Percentiles rank a stretch among this genome's conserved stretches.
Evolutionary conservation across 2,888 invertebrate species (phyloP).

Genomic region (Hemicrepidius hirtus): DNA sequence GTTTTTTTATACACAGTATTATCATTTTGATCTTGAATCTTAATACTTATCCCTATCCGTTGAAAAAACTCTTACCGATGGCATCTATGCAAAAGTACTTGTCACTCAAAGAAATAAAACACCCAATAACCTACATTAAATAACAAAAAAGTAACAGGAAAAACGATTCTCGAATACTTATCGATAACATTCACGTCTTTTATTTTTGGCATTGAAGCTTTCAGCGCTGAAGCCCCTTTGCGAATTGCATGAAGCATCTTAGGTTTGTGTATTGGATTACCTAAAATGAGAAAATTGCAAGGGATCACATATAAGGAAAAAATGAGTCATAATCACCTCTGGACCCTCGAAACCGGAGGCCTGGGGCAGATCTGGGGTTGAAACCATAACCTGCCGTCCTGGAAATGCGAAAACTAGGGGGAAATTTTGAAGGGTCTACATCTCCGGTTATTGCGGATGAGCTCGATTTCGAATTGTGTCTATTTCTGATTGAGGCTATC

Average conservation of each 20-base stretch:
- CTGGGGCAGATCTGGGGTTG: conserved; percentile 76
- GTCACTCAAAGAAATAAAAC: conserved; percentile 87
- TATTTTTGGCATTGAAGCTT: conserved; percentile 95
- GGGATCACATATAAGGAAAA: not conserved
- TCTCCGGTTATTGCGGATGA: conserved; percentile 72
- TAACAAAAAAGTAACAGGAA: conserved; percentile 95
- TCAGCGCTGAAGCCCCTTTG: conserved; percentile 89
- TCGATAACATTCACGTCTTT: conserved; percentile 98
- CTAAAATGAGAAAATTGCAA: conserved; percentile 67
- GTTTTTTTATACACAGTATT: conserved; percentile 11
- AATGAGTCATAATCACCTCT: conserved; percentile 67
- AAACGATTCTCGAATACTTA: conserved; percentile 96
- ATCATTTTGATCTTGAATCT: not conserved
- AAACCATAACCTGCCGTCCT: conserved; percentile 75
- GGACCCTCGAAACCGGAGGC: conserved; percentile 76
- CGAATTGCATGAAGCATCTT: conserved; percentile 88
- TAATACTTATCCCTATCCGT: not conserved
- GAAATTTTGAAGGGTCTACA: conserved; percentile 80
- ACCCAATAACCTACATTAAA: conserved; percentile 98
- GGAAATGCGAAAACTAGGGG: conserved; percentile 85
- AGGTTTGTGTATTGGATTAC: conserved; percentile 77
- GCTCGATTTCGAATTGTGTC: conserved; percentile 73
- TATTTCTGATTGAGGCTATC: conserved; percentile 84
- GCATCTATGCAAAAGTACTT: conserved; percentile 43
- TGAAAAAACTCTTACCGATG: conserved; percentile 12